Evolutionary conservation across 1,140 invertebrate genomes (phyloP).

Genomic region (Bathynomus jamesi): DNA sequence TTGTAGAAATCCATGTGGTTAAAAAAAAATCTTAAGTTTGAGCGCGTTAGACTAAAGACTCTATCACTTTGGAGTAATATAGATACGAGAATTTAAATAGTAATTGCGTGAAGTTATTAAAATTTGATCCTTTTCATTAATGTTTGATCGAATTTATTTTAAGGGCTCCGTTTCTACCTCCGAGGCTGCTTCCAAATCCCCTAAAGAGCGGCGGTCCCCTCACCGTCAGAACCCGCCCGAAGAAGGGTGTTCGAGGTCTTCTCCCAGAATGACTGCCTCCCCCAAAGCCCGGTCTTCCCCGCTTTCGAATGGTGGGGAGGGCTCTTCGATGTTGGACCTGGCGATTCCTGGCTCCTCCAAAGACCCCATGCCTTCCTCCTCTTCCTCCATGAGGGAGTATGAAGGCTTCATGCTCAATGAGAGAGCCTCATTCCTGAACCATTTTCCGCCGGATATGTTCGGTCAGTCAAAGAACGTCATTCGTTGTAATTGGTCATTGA

Average conservation of each 20-base stretch:
- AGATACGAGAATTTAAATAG: too few relatives aligned
- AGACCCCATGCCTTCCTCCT: conserved; percentile 25
- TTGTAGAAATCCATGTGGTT: too few relatives aligned
- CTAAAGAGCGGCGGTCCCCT: conserved; percentile 23
- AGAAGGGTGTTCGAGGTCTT: conserved; percentile 9
- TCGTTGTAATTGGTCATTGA: too few relatives aligned
- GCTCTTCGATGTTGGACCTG: conserved; percentile 9
- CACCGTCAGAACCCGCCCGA: conserved; percentile 18
- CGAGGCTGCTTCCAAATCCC: background rate
- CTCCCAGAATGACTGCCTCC: conserved; percentile 7
- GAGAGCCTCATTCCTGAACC: conserved; percentile 53
- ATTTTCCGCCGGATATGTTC: conserved; percentile 41
- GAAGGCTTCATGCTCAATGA: conserved; percentile 44
- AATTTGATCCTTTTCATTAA: too few relatives aligned
- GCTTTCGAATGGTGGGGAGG: background rate
- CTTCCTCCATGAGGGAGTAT: conserved; percentile 9
- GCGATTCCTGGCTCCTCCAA: conserved; percentile 32
- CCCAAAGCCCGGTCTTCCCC: background rate
- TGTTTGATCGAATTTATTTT: too few relatives aligned
- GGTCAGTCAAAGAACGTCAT: background rate
- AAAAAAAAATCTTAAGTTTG: too few relatives aligned
- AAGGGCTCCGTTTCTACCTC: background rate
- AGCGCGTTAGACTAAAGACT: too few relatives aligned
- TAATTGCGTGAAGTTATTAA: too few relatives aligned
- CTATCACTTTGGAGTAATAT: too few relatives aligned